These are phyloP conservation scores for Natator depressus DNA, from an alignment of 2,113 vertebrate species.

Conservation along the genomic window DNA sequence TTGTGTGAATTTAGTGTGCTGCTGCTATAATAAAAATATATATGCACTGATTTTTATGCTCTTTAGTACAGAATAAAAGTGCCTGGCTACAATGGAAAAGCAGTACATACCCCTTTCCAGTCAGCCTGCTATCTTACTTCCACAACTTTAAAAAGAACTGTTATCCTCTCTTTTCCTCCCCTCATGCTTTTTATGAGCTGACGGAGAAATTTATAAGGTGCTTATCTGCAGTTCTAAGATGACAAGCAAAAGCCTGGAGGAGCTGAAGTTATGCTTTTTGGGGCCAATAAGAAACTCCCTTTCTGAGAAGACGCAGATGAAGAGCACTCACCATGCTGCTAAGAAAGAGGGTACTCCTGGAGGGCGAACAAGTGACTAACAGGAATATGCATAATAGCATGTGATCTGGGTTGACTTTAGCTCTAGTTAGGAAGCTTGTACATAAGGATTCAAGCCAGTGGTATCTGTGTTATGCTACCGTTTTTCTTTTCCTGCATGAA, in stretches of 20 bases:
- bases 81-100: background rate
- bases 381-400: background rate
- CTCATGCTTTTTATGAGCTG: background rate
- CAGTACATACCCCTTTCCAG: background rate
- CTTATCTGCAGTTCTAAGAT: background rate
- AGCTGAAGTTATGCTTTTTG: background rate
- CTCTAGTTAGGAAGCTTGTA: background rate
- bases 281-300: background rate
- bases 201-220: background rate
- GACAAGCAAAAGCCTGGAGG: background rate
- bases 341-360: background rate
- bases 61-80: constrained; percentile 15
- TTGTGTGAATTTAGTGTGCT: background rate
- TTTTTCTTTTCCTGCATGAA: background rate
- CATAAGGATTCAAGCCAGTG: background rate
- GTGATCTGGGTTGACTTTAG: background rate
- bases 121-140: background rate
- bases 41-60: background rate
- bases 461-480: background rate
- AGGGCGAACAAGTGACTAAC: background rate
- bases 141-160: background rate
- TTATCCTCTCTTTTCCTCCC: background rate
- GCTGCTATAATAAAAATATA: background rate
- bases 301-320: background rate
- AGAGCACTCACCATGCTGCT: background rate